Evolutionary conservation across 2,797 vertebrate genomes (phyloP).

Genomic region (Peromyscus melanophrys): DNA sequence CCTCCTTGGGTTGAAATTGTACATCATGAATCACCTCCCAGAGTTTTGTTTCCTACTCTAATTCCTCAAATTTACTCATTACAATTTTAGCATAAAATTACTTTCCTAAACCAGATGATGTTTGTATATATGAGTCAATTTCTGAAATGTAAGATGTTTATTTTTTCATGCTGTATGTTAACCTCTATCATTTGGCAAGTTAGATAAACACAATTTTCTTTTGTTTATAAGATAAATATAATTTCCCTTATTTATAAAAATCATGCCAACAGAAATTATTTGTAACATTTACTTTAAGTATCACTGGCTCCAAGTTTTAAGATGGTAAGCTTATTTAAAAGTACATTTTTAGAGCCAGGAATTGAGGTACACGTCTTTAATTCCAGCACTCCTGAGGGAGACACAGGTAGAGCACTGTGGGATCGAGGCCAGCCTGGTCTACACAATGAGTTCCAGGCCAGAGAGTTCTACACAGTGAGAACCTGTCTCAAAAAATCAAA

Average conservation of each 20-base stretch:
- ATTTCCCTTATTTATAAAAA: slow-evolving; percentile 45
- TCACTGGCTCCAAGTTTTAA: neutral
- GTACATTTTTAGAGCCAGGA: neutral
- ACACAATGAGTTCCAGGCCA: neutral
- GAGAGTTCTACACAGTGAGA: neutral
- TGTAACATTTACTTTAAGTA: neutral
- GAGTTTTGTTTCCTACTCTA: slow-evolving; percentile 17
- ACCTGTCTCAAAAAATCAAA: neutral
- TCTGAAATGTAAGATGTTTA: neutral
- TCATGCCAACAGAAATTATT: neutral
- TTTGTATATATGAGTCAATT: slow-evolving; percentile 2
- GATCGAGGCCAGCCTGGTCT: neutral
- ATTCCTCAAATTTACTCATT: slow-evolving; percentile 9
- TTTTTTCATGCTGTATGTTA: neutral
- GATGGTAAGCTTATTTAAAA: neutral
- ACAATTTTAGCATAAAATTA: slow-evolving; percentile 29
- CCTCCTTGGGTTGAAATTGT: neutral
- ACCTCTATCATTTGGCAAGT: neutral
- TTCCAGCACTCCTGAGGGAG: neutral
- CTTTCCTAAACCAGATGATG: neutral
- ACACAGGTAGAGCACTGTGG: neutral
- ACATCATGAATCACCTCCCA: slow-evolving; percentile 49
- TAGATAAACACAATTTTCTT: neutral
- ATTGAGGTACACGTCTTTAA: neutral
- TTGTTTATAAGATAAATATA: neutral